Evolutionary conservation across 2,888 invertebrate genomes (phyloP).

Genomic region (Andrena bucephala): DNA sequence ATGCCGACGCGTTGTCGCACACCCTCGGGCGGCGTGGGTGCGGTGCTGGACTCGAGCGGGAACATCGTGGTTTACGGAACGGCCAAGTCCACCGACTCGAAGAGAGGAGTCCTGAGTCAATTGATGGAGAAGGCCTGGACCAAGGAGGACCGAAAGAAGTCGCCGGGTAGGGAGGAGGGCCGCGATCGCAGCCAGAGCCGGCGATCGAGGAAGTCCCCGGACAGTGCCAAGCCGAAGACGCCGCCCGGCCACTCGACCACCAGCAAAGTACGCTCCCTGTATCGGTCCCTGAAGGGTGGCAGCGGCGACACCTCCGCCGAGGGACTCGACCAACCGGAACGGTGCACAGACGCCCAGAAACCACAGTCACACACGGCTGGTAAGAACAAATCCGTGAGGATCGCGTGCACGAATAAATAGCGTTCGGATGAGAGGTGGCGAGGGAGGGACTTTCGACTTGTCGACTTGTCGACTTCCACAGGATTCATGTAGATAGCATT

Average conservation of each 20-base stretch:
- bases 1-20: slow-evolving; percentile 81
- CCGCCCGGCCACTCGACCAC: slow-evolving; percentile 80
- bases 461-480: slow-evolving; percentile 3
- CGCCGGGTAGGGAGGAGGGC: slow-evolving; percentile 81
- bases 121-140: slow-evolving; percentile 87
- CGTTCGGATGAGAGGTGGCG: background rate
- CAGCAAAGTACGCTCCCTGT: slow-evolving; percentile 81
- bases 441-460: slow-evolving; percentile 7
- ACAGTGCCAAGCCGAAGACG: slow-evolving; percentile 80
- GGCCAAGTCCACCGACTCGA: slow-evolving; percentile 77
- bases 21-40: slow-evolving; percentile 79
- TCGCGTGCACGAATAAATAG: slow-evolving; percentile 49
- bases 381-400: slow-evolving; percentile 64
- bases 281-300: slow-evolving; percentile 80
- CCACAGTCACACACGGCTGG: slow-evolving; percentile 72
- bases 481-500: slow-evolving; percentile 49
- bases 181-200: slow-evolving; percentile 81
- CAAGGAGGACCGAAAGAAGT: slow-evolving; percentile 85
- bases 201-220: slow-evolving; percentile 83
- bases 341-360: slow-evolving; percentile 82
- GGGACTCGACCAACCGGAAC: slow-evolving; percentile 78
- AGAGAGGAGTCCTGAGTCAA: slow-evolving; percentile 86
- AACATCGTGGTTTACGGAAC: slow-evolving; percentile 82
- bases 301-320: slow-evolving; percentile 76
- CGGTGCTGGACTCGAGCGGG: slow-evolving; percentile 81